Evolutionary conservation across 2,888 invertebrate species (phyloP).

Genomic region (Corythucha ciliata): DNA sequence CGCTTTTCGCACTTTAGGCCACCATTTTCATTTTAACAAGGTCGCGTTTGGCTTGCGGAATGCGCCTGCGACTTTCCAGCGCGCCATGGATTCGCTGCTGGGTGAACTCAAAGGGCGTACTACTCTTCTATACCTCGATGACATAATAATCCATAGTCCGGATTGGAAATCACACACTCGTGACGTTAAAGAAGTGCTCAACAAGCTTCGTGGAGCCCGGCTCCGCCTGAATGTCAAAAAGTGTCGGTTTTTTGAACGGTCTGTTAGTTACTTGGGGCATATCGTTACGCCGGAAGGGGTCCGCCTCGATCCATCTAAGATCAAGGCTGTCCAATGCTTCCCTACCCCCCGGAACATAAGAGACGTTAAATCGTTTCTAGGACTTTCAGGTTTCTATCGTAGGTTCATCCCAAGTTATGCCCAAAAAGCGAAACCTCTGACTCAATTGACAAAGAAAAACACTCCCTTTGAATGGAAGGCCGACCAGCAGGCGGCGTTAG

Average conservation of each 20-base stretch:
- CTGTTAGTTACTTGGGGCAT: slow-evolving; percentile 27
- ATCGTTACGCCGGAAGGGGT: slow-evolving; percentile 26
- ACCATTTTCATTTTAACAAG: slow-evolving; percentile 36
- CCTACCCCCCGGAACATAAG: slow-evolving; percentile 23
- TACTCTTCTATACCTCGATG: slow-evolving; percentile 31
- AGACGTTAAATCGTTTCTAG: slow-evolving; percentile 37
- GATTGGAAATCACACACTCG: slow-evolving; percentile 9
- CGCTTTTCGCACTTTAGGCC: slow-evolving; percentile 37
- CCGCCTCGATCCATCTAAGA: slow-evolving; percentile 23
- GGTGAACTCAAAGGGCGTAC: slow-evolving; percentile 30
- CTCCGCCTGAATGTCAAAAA: slow-evolving; percentile 22
- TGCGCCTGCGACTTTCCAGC: slow-evolving; percentile 34
- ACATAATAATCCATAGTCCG: slow-evolving; percentile 30
- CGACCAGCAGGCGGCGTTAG: slow-evolving; percentile 27
- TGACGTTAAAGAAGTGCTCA: slow-evolving; percentile 17
- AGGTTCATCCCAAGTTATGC: slow-evolving; percentile 40
- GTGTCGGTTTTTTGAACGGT: slow-evolving; percentile 18
- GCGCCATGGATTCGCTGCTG: slow-evolving; percentile 37
- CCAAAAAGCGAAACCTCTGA: slow-evolving; percentile 36
- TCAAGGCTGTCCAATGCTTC: slow-evolving; percentile 15
- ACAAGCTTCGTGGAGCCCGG: slow-evolving; percentile 12
- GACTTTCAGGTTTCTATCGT: slow-evolving; percentile 40
- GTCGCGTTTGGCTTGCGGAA: slow-evolving; percentile 38
- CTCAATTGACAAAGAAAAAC: slow-evolving; percentile 27
- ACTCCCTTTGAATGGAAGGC: slow-evolving; percentile 32